Conservation (phyloP, 2,888 invertebrate species). For the Stegana nigrithorax region DNA sequence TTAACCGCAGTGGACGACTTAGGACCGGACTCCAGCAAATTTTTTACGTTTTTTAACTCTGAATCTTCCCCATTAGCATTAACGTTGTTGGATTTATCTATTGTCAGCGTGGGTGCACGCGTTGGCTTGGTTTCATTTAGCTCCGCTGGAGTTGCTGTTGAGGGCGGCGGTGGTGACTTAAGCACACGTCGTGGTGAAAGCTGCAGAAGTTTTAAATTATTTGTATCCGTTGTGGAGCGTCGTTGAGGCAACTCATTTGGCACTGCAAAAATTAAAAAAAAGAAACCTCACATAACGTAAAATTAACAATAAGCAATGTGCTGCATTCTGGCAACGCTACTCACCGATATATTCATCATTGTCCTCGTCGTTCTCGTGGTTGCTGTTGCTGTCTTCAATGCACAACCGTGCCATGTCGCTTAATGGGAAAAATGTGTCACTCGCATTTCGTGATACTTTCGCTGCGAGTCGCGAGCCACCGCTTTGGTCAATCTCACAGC, state of each 20-base stretch:
- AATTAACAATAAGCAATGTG: not conserved
- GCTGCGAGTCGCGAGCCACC: not conserved
- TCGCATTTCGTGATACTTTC: not conserved
- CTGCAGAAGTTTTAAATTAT: no score
- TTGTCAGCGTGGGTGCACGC: no score
- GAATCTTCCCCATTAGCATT: no score
- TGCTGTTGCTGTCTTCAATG: conserved; percentile 37
- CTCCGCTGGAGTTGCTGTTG: not conserved
- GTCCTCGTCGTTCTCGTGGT: conserved; percentile 37
- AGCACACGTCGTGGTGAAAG: not conserved
- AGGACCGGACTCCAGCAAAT: no score
- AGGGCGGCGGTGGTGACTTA: not conserved
- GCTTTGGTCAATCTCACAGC: conserved; percentile 41
- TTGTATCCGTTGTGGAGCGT: not conserved
- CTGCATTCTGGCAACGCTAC: not conserved
- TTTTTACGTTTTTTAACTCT: no score
- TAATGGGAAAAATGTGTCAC: conserved; percentile 32
- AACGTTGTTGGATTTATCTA: no score
- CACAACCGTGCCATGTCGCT: conserved; percentile 38
- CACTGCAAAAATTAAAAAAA: not conserved
- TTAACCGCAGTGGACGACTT: no score
- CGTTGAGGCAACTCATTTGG: not conserved
- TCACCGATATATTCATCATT: conserved; percentile 44
- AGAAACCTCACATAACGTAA: not conserved
- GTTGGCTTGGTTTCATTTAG: not conserved